Percentiles rank a stretch among this genome's conserved stretches.
Conservation (phyloP, 2,888 invertebrate genomes). For the Galerucella calmariensis region DNA sequence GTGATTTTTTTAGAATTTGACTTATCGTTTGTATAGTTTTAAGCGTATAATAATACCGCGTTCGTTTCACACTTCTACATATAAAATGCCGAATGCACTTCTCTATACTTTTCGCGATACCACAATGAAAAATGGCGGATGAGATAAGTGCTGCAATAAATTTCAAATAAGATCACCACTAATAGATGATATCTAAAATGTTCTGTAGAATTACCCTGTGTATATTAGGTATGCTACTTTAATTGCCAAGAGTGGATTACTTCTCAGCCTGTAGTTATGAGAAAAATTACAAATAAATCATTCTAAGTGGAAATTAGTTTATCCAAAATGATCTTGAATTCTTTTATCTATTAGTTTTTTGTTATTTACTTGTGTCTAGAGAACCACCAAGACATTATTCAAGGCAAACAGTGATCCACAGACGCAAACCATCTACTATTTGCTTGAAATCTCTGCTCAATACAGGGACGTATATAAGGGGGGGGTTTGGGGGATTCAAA, state of each 20-base stretch:
- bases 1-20: too few species aligned
- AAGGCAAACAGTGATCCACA: too few species aligned
- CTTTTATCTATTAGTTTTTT: background rate
- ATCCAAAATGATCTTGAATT: background rate
- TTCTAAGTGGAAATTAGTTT: background rate
- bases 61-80: background rate
- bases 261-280: constrained; percentile 12
- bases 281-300: constrained; percentile 4
- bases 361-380: background rate
- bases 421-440: too few species aligned
- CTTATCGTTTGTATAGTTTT: background rate
- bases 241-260: constrained; percentile 15
- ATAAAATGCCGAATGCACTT: constrained; percentile 5
- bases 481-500: too few species aligned
- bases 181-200: constrained; percentile 21
- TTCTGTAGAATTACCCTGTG: constrained; percentile 15
- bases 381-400: too few species aligned
- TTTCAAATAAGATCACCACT: constrained; percentile 18
- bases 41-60: background rate
- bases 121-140: constrained; percentile 18
- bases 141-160: constrained; percentile 17
- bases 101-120: background rate
- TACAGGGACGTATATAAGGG: too few species aligned
- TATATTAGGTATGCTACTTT: constrained; percentile 17
- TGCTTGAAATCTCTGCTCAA: too few species aligned